Percentiles rank a stretch among this genome's conserved stretches.
These are phyloP conservation scores for Euschistus heros DNA, from an alignment of 1,140 invertebrate species.

Conservation along the genomic window DNA sequence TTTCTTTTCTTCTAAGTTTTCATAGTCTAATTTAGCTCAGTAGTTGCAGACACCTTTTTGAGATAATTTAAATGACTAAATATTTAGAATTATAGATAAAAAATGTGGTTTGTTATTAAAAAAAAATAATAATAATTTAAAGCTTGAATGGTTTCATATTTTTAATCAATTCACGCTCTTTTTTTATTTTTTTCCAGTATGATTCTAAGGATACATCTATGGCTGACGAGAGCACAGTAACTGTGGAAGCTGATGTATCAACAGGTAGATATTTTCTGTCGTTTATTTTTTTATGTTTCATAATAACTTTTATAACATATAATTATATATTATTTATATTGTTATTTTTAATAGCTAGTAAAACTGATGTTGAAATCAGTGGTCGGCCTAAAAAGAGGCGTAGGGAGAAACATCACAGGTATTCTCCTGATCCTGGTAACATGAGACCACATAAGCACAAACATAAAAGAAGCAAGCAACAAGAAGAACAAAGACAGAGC, in stretches of 20 bases:
- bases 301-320: background rate
- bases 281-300: background rate
- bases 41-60: too few species aligned
- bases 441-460: slow-evolving; percentile 37
- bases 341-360: background rate
- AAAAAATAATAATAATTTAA: too few species aligned
- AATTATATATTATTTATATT: background rate
- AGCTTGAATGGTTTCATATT: too few species aligned
- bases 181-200: background rate
- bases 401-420: slow-evolving; percentile 55
- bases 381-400: slow-evolving; percentile 45
- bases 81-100: too few species aligned
- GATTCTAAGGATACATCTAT: slow-evolving; percentile 4
- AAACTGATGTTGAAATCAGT: background rate
- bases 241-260: background rate
- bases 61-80: too few species aligned
- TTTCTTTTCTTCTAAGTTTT: too few species aligned
- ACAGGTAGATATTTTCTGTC: background rate
- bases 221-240: background rate
- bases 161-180: background rate
- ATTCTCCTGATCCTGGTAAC: slow-evolving; percentile 52
- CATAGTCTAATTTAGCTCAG: too few species aligned
- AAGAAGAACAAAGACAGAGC: slow-evolving; percentile 45
- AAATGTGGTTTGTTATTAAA: too few species aligned
- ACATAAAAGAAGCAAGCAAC: slow-evolving; percentile 47